Conservation (phyloP, 1,140 invertebrate genomes). For the Mizuhopecten yessoensis region DNA sequence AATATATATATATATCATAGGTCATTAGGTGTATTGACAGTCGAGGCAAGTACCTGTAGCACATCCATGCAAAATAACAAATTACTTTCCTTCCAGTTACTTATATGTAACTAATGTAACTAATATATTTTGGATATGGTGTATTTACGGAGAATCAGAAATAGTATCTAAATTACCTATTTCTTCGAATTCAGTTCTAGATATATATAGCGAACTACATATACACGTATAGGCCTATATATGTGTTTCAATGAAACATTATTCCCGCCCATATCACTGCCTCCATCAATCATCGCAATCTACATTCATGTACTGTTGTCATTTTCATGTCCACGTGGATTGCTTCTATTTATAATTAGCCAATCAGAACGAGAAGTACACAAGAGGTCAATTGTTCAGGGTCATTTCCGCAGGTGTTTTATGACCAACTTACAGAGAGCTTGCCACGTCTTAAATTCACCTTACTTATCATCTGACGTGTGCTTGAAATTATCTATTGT, state of each 20-base stretch:
- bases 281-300: background rate
- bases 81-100: too few relatives aligned
- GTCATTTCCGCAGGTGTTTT: slow-evolving; percentile 29
- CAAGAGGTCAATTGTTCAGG: background rate
- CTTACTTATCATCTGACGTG: background rate
- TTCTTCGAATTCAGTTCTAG: background rate
- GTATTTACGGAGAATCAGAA: too few relatives aligned
- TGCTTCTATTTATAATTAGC: background rate
- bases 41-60: too few relatives aligned
- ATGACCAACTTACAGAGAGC: background rate
- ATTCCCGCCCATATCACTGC: too few relatives aligned
- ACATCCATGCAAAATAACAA: too few relatives aligned
- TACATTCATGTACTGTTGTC: background rate
- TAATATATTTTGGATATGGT: too few relatives aligned
- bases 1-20: too few relatives aligned
- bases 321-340: background rate
- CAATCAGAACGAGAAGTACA: background rate
- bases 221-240: too few relatives aligned
- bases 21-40: too few relatives aligned
- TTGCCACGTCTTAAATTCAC: background rate
- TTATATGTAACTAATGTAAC: too few relatives aligned
- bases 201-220: background rate
- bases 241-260: too few relatives aligned
- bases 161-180: too few relatives aligned
- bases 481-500: background rate